phyloP scores from a whole-genome alignment of 92 coral and sea anemone species.

The Montipora capitata region DNA sequence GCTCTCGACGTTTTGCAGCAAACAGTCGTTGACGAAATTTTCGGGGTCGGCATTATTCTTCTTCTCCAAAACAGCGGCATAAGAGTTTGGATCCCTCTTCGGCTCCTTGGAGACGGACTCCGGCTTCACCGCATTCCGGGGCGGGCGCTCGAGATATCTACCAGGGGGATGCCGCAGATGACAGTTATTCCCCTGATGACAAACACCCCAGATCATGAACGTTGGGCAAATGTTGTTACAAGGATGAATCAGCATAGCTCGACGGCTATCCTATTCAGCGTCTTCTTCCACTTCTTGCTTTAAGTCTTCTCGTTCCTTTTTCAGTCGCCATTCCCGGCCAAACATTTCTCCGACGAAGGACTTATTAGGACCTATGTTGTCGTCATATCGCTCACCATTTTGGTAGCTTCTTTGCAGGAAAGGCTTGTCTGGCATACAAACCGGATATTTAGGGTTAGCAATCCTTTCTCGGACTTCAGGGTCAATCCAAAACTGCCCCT shows the following conservation, averaged over 20 bases:
- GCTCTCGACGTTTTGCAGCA: too few relatives aligned
- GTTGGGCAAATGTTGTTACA: conserved; percentile 28
- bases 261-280: not conserved
- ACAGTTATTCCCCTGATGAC: too few relatives aligned
- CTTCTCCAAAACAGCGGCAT: too few relatives aligned
- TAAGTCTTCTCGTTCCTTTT: not conserved
- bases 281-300: not conserved
- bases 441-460: conserved; percentile 22
- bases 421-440: conserved; percentile 31
- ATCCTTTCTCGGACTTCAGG: conserved; percentile 37
- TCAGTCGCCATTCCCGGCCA: not conserved
- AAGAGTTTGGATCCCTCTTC: too few relatives aligned
- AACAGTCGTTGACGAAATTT: too few relatives aligned
- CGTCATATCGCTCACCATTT: not conserved
- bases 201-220: too few relatives aligned
- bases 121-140: not conserved
- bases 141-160: conserved; percentile 43
- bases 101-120: too few relatives aligned
- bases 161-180: not conserved
- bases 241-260: not conserved
- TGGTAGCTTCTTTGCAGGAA: not conserved
- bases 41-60: too few relatives aligned
- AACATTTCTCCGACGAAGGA: conserved; percentile 3
- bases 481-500: conserved; percentile 23
- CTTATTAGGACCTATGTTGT: not conserved